A percentile compares a stretch with the other conserved stretches of the same genome.
Evolutionary conservation across 2,888 invertebrate species (phyloP).

Genomic region (Pecten maximus): DNA sequence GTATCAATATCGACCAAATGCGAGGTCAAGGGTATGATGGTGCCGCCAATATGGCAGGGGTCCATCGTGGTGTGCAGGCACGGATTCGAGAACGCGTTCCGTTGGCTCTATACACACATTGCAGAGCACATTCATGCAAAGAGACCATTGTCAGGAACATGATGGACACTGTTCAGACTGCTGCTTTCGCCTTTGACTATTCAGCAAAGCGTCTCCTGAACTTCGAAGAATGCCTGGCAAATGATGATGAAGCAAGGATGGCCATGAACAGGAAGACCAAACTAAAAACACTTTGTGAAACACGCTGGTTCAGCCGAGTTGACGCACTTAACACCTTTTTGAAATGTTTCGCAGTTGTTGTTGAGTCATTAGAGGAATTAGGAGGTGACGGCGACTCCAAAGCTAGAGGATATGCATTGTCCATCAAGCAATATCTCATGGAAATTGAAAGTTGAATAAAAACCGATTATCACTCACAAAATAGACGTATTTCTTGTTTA

Average conservation of each 20-base stretch:
- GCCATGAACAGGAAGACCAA: slow-evolving; percentile 45
- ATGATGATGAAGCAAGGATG: slow-evolving; percentile 35
- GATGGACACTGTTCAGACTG: background rate
- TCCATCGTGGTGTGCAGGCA: slow-evolving; percentile 52
- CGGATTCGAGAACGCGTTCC: too few relatives aligned
- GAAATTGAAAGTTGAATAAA: too few relatives aligned
- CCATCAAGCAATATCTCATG: too few relatives aligned
- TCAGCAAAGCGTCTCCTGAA: background rate
- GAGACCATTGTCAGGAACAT: slow-evolving; percentile 40
- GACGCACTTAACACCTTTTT: slow-evolving; percentile 50
- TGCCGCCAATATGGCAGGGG: slow-evolving; percentile 53
- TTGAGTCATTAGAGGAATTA: slow-evolving; percentile 48
- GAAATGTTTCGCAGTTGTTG: slow-evolving; percentile 45
- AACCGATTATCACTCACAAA: too few relatives aligned
- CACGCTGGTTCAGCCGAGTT: slow-evolving; percentile 45
- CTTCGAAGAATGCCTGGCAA: slow-evolving; percentile 44
- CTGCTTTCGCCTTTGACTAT: background rate
- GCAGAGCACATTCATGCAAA: slow-evolving; percentile 47
- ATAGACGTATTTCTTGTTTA: too few relatives aligned
- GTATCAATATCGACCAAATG: too few relatives aligned
- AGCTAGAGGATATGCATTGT: slow-evolving; percentile 35
- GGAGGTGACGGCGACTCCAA: slow-evolving; percentile 50
- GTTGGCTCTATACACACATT: too few relatives aligned
- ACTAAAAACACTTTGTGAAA: slow-evolving; percentile 47
- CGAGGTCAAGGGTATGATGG: slow-evolving; percentile 53